Evolutionary conservation across 2,888 invertebrate species (phyloP).

Genomic region (Endomychus coccineus): DNA sequence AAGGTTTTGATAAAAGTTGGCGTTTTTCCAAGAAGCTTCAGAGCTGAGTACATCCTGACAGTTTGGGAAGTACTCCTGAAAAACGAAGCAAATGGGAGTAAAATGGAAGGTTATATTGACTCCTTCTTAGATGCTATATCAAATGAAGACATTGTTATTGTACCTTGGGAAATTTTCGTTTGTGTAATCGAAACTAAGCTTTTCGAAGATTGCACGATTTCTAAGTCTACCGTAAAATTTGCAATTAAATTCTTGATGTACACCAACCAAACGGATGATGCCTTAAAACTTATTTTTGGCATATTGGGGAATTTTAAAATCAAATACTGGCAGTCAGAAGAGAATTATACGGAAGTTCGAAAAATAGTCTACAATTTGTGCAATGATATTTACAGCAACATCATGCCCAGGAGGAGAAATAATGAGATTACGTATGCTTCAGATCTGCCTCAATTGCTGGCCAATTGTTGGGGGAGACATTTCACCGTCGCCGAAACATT

Average conservation of each 20-base stretch:
- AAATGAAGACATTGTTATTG: no score
- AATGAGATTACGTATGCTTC: neutral
- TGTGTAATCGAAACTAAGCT: no score
- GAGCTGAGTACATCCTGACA: neutral
- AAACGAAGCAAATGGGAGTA: no score
- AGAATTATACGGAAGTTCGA: neutral
- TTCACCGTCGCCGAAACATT: slow-evolving; percentile 3
- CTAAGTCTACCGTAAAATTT: slow-evolving; percentile 1
- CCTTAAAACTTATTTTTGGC: neutral
- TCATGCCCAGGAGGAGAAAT: neutral
- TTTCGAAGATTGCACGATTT: no score
- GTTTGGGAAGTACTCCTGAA: slow-evolving; percentile 1
- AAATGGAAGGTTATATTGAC: no score
- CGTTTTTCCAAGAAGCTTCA: slow-evolving; percentile 3
- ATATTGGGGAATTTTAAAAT: slow-evolving; percentile 3
- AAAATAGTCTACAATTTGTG: slow-evolving; percentile 3
- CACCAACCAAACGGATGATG: neutral
- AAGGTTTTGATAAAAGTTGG: slow-evolving; percentile 1
- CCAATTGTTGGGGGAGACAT: slow-evolving; percentile 4
- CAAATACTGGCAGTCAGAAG: slow-evolving; percentile 2
- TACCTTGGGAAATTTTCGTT: no score
- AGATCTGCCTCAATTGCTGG: neutral
- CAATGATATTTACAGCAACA: slow-evolving; percentile 1
- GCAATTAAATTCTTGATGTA: slow-evolving; percentile 8
- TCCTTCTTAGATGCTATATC: no score